A percentile compares a stretch with the other conserved stretches of the same genome.
These are phyloP conservation scores for Taxidea taxus DNA, from an alignment of 2,113 vertebrate genomes.

Conservation along the genomic window DNA sequence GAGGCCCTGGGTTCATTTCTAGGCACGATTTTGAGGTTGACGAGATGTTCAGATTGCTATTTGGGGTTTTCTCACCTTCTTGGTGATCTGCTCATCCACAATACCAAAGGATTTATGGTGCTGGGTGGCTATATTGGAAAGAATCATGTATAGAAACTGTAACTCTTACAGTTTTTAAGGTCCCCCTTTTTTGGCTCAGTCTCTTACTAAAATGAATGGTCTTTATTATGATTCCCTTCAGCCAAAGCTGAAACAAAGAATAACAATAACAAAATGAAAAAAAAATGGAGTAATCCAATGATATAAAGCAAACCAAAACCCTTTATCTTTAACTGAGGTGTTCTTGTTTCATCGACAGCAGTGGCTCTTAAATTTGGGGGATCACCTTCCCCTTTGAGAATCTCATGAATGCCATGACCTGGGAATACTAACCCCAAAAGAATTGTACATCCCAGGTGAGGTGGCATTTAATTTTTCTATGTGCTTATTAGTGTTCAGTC, in stretches of 20 bases:
- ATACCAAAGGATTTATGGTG: neutral
- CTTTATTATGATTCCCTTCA: neutral
- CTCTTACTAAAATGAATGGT: neutral
- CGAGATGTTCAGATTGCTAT: neutral
- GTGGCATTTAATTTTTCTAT: conserved; percentile 63
- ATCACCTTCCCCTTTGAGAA: neutral
- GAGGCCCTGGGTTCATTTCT: neutral
- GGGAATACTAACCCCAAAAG: neutral
- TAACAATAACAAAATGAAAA: neutral
- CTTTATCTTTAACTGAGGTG: neutral
- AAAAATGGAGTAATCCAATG: neutral
- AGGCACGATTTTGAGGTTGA: neutral
- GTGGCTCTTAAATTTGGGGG: neutral
- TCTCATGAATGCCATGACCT: neutral
- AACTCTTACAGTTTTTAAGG: neutral
- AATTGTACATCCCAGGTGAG: neutral
- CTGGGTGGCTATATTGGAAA: neutral
- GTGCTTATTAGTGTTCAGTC: neutral
- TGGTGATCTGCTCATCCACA: neutral
- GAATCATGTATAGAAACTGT: neutral
- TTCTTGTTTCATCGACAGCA: neutral
- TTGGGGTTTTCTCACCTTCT: neutral
- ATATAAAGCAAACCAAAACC: neutral
- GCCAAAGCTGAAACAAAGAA: neutral
- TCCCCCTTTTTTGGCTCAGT: neutral